Evolutionary conservation across 1,140 invertebrate species (phyloP), one percentile per base, ranked within the genome.

Genomic region (Pseudomyrmex dendroicus): DNA sequence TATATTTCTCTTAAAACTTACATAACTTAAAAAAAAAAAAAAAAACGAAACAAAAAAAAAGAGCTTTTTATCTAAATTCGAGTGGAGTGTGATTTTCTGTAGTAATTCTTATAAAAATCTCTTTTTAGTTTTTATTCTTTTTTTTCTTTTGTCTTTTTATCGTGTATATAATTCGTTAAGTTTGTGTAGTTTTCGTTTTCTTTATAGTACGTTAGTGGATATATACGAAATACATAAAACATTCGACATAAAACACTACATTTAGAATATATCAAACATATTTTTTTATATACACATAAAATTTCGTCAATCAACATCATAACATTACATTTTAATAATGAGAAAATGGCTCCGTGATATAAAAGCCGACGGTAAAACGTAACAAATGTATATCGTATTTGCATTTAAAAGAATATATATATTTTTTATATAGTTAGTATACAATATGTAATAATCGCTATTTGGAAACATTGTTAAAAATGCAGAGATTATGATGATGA

Each of bases 401-500:
- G 66, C 48, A n/a, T 68, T 68, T 70, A 70, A 54, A 70, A 70
- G 67, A 70, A 70, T 70, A 70, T 70, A 70, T 70, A 70, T 54
- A 72, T 80, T 59, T 68, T 78, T 56, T 46, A 64, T 72, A 80
- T 80, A 57, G 13, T 80, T 80, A 72, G 44, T 59, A 46, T 17
- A 80, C 52, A 66, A 80, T 57, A 57, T 12, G 66, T 57, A 67
- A 78, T 50, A 52, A 10, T 17, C 52, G 64, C 62, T 67, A 56
- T 56, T 61, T 59, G 10, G 44, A 80, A 70, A 82, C 48, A 46
- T 54, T 73, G 70, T 63, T 54, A 82, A 82, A 77, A 84, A 64
- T 74, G 82, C 46, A 77, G 68, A 87, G 59, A 67, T 87, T 73
- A 84, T 52, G 22, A 61, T 85, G 50, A 84, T 46, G 35, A 35